Percentiles rank a stretch among this genome's conserved stretches.
Conservation (phyloP, 2,113 vertebrate genomes). For the Clarias macrocephalus region DNA sequence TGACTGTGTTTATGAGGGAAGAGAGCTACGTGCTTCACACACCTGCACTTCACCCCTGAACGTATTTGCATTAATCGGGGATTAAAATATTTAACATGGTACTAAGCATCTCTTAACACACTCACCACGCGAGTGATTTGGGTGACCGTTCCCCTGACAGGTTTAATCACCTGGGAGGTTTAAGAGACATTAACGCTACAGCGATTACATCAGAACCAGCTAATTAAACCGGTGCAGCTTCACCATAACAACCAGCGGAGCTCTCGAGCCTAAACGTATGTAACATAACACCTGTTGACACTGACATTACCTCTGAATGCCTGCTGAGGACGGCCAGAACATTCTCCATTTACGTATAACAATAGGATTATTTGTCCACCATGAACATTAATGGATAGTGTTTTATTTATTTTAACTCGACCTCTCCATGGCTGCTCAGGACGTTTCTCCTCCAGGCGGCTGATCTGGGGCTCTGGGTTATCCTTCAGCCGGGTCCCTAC, state of each 20-base stretch:
- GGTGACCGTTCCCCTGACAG: slow-evolving; percentile 7
- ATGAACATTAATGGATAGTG: background rate
- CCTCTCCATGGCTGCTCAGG: slow-evolving; percentile 64
- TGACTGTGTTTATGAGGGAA: background rate
- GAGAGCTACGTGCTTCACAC: background rate
- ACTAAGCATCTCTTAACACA: background rate
- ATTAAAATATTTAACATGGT: background rate
- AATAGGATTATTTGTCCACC: no score
- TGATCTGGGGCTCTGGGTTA: slow-evolving; percentile 87
- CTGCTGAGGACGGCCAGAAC: background rate
- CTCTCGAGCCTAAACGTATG: background rate
- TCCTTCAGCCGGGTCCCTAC: slow-evolving; percentile 90
- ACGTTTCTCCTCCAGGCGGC: slow-evolving; percentile 83
- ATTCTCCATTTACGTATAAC: background rate
- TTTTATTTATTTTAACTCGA: background rate
- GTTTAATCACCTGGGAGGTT: slow-evolving; percentile 42
- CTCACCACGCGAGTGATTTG: background rate
- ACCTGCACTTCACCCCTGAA: background rate
- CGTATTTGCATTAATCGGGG: background rate
- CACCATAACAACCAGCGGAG: slow-evolving; percentile 59
- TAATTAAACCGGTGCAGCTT: slow-evolving; percentile 60
- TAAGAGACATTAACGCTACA: slow-evolving; percentile 49
- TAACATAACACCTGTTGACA: background rate
- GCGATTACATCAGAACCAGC: slow-evolving; percentile 54
- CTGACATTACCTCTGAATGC: background rate